Evolutionary conservation across 2,113 vertebrate genomes (phyloP).

Genomic region (Salvelinus sp.): DNA sequence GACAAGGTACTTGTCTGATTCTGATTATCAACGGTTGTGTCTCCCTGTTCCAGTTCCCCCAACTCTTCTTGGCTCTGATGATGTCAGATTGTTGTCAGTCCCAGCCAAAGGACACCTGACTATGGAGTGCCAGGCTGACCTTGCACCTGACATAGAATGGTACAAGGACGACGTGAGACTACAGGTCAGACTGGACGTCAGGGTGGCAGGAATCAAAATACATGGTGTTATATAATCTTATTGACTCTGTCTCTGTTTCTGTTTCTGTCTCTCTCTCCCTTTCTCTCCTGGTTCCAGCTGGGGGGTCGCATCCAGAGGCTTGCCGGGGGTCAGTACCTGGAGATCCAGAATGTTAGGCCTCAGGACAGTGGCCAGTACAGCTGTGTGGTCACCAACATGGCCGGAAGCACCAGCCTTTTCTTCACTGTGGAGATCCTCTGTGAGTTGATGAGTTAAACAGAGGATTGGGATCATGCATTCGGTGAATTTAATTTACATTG

Average conservation of each 20-base stretch:
- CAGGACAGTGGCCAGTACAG: slow-evolving; percentile 82
- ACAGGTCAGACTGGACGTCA: slow-evolving; percentile 65
- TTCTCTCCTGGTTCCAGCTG: slow-evolving; percentile 55
- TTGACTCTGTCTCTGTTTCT: neutral
- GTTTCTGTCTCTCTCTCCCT: no score
- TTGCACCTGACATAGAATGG: slow-evolving; percentile 78
- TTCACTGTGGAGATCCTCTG: slow-evolving; percentile 80
- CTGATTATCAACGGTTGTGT: slow-evolving; percentile 4
- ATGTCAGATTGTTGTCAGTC: slow-evolving; percentile 74
- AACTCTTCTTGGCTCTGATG: slow-evolving; percentile 58
- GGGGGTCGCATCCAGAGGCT: slow-evolving; percentile 75
- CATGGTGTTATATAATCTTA: neutral
- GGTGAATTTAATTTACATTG: no score
- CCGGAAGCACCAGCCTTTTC: slow-evolving; percentile 72
- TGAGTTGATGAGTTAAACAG: slow-evolving; percentile 66
- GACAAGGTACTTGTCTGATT: neutral
- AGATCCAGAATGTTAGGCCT: slow-evolving; percentile 72
- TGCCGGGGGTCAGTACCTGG: slow-evolving; percentile 83
- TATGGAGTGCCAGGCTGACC: slow-evolving; percentile 79
- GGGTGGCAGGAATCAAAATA: neutral
- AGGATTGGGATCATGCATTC: neutral
- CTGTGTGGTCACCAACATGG: slow-evolving; percentile 77
- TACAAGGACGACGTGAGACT: slow-evolving; percentile 75
- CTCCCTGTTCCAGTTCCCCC: slow-evolving; percentile 76
- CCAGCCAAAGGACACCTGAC: slow-evolving; percentile 83